Percentiles rank a stretch among this genome's conserved stretches.
phyloP scores from a whole-genome alignment of 2,113 vertebrate genomes.

The Lophochroa leadbeateri region DNA sequence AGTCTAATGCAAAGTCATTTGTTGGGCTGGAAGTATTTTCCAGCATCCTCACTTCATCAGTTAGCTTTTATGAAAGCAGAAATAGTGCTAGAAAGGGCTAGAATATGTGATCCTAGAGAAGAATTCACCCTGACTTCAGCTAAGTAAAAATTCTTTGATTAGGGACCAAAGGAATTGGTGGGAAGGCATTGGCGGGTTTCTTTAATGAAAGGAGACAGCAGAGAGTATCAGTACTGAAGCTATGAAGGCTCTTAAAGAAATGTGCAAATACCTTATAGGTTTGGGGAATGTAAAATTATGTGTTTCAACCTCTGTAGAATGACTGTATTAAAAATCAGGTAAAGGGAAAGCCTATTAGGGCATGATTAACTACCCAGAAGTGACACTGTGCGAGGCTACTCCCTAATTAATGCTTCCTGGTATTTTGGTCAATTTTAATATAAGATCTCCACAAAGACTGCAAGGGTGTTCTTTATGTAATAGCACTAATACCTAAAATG shows the following conservation, averaged over 20 bases:
- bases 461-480: background rate
- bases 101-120: background rate
- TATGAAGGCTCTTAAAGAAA: background rate
- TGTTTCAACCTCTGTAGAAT: background rate
- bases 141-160: background rate
- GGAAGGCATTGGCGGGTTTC: background rate
- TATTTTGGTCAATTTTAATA: background rate
- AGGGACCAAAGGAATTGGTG: background rate
- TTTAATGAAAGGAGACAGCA: background rate
- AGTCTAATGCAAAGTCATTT: background rate
- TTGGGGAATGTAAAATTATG: background rate
- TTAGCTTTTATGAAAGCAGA: constrained; percentile 9
- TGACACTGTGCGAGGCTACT: background rate
- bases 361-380: fast-evolving
- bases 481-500: background rate
- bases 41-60: constrained; percentile 11
- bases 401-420: background rate
- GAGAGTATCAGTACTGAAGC: background rate
- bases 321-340: background rate
- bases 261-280: background rate
- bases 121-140: background rate
- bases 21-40: constrained; percentile 24
- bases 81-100: background rate
- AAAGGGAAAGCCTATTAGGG: background rate
- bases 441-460: background rate